Evolutionary conservation across 2,888 invertebrate species (phyloP), one percentile per base, ranked within the genome.

Genomic region (Eucriotettix oculatus): DNA sequence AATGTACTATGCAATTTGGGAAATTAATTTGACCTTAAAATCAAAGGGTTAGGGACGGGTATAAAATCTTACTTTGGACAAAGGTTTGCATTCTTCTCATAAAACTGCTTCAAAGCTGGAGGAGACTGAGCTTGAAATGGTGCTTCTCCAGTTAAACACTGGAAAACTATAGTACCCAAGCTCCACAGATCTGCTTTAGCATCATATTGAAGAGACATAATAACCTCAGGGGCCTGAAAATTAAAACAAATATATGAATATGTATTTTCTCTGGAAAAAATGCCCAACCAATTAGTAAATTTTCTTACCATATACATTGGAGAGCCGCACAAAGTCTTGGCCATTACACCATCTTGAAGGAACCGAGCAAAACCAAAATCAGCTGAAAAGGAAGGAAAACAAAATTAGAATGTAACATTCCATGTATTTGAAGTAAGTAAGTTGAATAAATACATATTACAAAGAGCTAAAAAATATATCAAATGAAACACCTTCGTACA

Each of bases 151-250:
- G 96, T 97, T 66, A 99, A 81, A 77, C 99, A 99, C 75, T 97
- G 96, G 77, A 92, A 97, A 62, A 99, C 91, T 68, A 99, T 99
- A 16, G 98, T 99, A 59, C 99, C 99, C 68, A 99, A 80, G 66
- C 97, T 97, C 98, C 99, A 99, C 62, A 99, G 81, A 77, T 99
- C 99, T 11, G 99, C 99, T 79, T 99, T 99, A 59, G 96, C 97
- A 75, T 96, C 96, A 72, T 99, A 99, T 71, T 97, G 93, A 64
- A 94, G 77, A 2, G 97, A 97, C 97, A 99, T 98, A 69, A 99
- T 99, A 59, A 99, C 97, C 79, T 98, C 97, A 1, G 97, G 97
- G 44, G 97, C 97, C 92, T 88, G 72, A 57, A 73, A 69, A n/a
- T 59, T 43, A 56, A 3, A 14, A 10, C n/a, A 17, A 42, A 40